Evolutionary conservation across 2,888 invertebrate genomes (phyloP).

Genomic region (Laspeyria flexula): DNA sequence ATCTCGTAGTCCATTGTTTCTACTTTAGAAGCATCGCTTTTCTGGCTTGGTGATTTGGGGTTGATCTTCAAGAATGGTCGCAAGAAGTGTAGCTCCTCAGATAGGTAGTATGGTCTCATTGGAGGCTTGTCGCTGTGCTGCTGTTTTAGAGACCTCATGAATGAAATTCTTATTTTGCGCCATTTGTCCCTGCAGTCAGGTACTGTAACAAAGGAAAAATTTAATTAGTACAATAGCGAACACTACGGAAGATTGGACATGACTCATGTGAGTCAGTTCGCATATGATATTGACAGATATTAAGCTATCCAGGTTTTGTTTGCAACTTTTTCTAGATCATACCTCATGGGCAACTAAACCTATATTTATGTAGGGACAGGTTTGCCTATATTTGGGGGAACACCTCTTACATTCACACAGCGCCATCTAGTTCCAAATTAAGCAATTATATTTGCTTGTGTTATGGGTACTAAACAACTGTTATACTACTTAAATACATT

Average conservation of each 20-base stretch:
- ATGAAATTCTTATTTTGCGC: constrained; percentile 50
- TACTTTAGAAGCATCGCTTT: neutral
- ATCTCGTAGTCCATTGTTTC: constrained; percentile 25
- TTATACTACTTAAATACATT: no score
- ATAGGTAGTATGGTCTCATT: constrained; percentile 44
- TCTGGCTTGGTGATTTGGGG: constrained; percentile 6
- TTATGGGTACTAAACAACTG: no score
- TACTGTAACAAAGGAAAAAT: constrained; percentile 37
- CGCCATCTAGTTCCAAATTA: no score
- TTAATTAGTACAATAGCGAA: neutral
- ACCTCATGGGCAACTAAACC: no score
- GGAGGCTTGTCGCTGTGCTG: constrained; percentile 36
- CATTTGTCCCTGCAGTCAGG: constrained; percentile 50
- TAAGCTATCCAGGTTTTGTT: no score
- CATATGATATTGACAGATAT: no score
- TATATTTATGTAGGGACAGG: no score
- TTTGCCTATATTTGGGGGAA: no score
- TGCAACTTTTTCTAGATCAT: no score
- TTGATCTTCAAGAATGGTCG: constrained; percentile 36
- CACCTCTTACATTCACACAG: no score
- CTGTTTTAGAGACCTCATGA: constrained; percentile 46
- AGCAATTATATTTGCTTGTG: no score
- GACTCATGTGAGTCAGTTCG: no score
- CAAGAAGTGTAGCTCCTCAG: constrained; percentile 45
- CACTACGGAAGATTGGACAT: neutral